These are phyloP conservation scores for Sussaba pulchella DNA, from an alignment of 2,888 invertebrate species.

Conservation along the genomic window DNA sequence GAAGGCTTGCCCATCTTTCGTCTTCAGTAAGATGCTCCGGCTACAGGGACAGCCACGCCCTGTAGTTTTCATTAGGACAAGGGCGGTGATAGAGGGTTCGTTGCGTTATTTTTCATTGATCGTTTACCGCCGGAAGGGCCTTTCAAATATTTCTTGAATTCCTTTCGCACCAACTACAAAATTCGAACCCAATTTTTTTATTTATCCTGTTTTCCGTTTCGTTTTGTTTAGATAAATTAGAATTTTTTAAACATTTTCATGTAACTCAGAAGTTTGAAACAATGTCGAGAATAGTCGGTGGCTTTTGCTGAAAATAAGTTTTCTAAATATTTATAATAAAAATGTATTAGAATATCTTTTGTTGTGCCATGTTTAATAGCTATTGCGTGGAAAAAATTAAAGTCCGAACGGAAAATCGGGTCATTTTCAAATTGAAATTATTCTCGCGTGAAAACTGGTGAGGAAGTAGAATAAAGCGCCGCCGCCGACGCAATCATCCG, in stretches of 20 bases:
- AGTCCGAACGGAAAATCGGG: not conserved
- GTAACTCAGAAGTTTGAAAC: no score
- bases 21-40: conserved; percentile 7
- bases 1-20: conserved; percentile 38
- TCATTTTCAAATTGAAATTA: conserved; percentile 1
- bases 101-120: conserved; percentile 55
- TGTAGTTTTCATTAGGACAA: conserved; percentile 72
- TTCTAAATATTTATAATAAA: not conserved
- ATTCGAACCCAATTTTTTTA: not conserved
- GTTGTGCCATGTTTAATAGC: not conserved
- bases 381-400: not conserved
- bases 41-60: conserved; percentile 64
- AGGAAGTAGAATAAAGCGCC: conserved; percentile 27
- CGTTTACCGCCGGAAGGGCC: conserved; percentile 1
- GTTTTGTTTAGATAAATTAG: not conserved
- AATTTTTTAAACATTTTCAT: not conserved
- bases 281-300: no score
- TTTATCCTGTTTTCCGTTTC: not conserved
- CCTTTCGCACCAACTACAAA: not conserved
- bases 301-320: no score
- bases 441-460: conserved; percentile 29
- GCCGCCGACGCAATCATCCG: conserved; percentile 40
- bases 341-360: not conserved
- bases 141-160: not conserved
- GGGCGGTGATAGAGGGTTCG: conserved; percentile 66